Percentiles rank a stretch among this genome's conserved stretches.
These are phyloP conservation scores for Seriola dumerili DNA, from an alignment of 2,113 vertebrate species.

Conservation along the genomic window DNA sequence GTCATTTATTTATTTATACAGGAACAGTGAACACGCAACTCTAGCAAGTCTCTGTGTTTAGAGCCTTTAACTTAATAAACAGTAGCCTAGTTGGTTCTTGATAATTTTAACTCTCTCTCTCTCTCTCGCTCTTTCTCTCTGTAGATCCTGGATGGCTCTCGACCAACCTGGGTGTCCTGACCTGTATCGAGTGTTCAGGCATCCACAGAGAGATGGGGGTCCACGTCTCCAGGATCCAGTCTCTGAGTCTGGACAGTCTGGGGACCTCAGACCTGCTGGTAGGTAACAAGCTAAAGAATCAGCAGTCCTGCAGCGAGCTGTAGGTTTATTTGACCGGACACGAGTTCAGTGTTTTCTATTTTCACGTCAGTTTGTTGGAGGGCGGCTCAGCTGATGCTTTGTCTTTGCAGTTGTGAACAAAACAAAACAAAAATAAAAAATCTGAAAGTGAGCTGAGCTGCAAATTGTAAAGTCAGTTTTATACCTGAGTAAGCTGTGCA, in stretches of 20 bases:
- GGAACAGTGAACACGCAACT: no score
- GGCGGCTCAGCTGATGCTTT: no score
- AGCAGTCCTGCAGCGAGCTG: background rate
- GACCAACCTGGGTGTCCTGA: conserved; percentile 73
- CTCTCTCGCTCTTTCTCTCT: conserved; percentile 9
- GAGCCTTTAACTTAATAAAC: no score
- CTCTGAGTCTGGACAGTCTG: conserved; percentile 73
- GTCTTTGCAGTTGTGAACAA: no score
- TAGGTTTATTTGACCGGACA: background rate
- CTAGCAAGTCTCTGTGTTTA: no score
- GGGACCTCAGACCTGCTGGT: conserved; percentile 78
- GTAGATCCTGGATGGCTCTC: conserved; percentile 74
- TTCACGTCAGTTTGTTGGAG: no score
- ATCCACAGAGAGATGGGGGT: conserved; percentile 78
- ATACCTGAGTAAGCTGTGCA: no score
- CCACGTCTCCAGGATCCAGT: conserved; percentile 75
- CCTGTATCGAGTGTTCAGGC: conserved; percentile 77
- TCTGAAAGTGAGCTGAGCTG: no score
- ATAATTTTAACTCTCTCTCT: background rate
- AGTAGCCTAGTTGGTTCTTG: no score
- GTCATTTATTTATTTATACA: no score
- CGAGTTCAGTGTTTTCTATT: background rate
- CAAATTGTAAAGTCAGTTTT: no score
- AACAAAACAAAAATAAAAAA: no score
- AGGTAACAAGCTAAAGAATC: background rate